A percentile compares a stretch with the other conserved stretches of the same genome.
Conservation (phyloP, 2,797 vertebrate genomes). For the Coregonus ussuriensis region DNA sequence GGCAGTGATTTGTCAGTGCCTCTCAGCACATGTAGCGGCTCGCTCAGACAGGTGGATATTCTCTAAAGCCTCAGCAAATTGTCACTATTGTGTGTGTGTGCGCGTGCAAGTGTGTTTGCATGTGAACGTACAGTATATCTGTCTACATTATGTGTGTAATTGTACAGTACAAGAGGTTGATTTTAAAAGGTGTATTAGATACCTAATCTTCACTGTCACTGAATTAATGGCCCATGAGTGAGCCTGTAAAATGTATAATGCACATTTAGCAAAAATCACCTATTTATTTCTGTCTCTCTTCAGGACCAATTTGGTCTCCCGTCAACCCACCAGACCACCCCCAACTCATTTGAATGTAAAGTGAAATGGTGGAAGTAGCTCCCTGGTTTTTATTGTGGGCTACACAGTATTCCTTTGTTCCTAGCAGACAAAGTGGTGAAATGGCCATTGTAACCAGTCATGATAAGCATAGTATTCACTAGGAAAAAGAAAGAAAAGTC, state of each 20-base stretch:
- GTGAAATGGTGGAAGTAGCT: conserved; percentile 37
- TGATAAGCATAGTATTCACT: conserved; percentile 71
- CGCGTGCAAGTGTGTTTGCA: too few relatives aligned
- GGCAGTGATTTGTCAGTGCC: conserved; percentile 25
- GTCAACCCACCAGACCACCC: conserved; percentile 21
- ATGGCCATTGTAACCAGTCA: conserved; percentile 68
- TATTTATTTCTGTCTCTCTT: conserved; percentile 17
- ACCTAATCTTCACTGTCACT: background rate
- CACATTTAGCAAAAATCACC: background rate
- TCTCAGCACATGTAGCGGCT: conserved; percentile 20
- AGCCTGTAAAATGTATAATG: background rate
- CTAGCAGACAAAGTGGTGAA: conserved; percentile 67
- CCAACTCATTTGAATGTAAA: conserved; percentile 58
- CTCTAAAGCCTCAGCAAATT: conserved; percentile 25
- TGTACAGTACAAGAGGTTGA: background rate
- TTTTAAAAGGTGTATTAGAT: background rate
- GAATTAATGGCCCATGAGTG: conserved; percentile 1
- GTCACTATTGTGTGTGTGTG: background rate
- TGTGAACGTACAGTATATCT: too few relatives aligned
- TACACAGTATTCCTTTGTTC: conserved; percentile 70
- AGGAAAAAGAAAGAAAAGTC: conserved; percentile 60
- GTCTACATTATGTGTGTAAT: too few relatives aligned
- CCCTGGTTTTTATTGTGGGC: conserved; percentile 48
- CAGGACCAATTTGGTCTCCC: conserved; percentile 2
- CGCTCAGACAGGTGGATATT: conserved; percentile 21